phyloP scores from a whole-genome alignment of 2,797 vertebrate species.

The Danio jaintianensis region DNA sequence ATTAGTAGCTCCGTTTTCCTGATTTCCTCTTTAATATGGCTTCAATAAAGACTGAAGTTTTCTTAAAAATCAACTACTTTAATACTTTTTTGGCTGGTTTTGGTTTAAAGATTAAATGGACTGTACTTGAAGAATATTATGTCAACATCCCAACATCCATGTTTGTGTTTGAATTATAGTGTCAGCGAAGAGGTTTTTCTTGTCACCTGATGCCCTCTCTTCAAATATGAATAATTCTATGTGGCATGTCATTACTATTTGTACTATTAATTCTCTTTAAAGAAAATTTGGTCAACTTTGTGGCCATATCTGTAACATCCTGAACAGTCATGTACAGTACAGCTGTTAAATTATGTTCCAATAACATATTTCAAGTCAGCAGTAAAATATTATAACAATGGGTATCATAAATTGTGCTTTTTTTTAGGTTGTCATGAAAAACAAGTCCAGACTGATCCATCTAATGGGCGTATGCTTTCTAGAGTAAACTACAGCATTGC shows the following conservation, averaged over 20 bases:
- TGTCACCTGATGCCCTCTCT: conserved; percentile 13
- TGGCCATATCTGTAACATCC: background rate
- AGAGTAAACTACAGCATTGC: background rate
- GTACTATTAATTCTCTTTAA: background rate
- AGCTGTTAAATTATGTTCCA: background rate
- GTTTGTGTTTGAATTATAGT: conserved; percentile 69
- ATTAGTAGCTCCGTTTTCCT: background rate
- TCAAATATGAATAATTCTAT: conserved; percentile 28
- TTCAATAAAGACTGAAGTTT: conserved; percentile 1
- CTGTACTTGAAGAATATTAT: conserved; percentile 64
- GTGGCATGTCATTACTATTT: conserved; percentile 24
- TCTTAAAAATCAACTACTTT: background rate
- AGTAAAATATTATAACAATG: background rate
- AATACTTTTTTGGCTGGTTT: background rate
- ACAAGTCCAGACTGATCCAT: background rate
- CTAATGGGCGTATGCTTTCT: background rate
- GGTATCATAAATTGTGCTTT: background rate
- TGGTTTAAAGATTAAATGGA: conserved; percentile 1
- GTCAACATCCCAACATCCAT: conserved; percentile 70
- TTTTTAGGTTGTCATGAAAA: background rate
- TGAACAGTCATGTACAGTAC: background rate
- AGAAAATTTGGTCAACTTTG: background rate
- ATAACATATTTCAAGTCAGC: background rate
- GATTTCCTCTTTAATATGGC: conserved; percentile 3
- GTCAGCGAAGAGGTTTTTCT: conserved; percentile 60